phyloP scores from a whole-genome alignment of 2,888 invertebrate species.

The Drosophila prostipennis region DNA sequence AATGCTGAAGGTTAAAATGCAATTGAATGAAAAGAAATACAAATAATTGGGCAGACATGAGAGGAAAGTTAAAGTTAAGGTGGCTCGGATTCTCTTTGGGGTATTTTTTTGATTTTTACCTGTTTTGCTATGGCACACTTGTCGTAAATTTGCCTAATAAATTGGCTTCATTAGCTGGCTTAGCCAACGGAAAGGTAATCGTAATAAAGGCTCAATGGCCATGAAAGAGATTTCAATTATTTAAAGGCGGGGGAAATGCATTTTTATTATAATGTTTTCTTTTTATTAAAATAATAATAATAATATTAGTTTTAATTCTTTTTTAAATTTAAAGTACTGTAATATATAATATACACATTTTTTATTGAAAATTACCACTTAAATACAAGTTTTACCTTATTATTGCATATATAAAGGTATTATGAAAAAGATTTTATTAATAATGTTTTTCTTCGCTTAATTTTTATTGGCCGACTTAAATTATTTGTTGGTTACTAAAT shows the following conservation, averaged over 20 bases:
- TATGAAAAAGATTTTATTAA: too few relatives aligned
- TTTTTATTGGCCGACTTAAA: too few relatives aligned
- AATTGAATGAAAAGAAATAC: slow-evolving; percentile 64
- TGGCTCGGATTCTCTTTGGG: slow-evolving; percentile 26
- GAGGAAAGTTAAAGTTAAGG: slow-evolving; percentile 48
- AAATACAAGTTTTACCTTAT: too few relatives aligned
- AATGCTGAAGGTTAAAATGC: slow-evolving; percentile 75
- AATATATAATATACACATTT: background rate
- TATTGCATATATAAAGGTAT: too few relatives aligned
- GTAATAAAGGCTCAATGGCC: slow-evolving; percentile 11
- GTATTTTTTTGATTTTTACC: background rate
- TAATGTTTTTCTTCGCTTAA: too few relatives aligned
- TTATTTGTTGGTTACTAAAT: too few relatives aligned
- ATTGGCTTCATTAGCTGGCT: slow-evolving; percentile 27
- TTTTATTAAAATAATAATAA: background rate
- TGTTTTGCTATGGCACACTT: slow-evolving; percentile 5
- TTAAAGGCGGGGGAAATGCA: background rate
- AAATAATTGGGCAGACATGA: slow-evolving; percentile 47
- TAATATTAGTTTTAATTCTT: too few relatives aligned
- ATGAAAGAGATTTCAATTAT: slow-evolving; percentile 21
- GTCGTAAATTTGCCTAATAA: slow-evolving; percentile 33
- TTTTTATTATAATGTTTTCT: background rate
- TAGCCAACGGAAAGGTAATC: slow-evolving; percentile 23
- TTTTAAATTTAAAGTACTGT: background rate
- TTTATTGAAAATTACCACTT: background rate